Evolutionary conservation across 1,140 invertebrate genomes (phyloP), one percentile per base, ranked within the genome.

Genomic region (Brachionus calyciflorus): DNA sequence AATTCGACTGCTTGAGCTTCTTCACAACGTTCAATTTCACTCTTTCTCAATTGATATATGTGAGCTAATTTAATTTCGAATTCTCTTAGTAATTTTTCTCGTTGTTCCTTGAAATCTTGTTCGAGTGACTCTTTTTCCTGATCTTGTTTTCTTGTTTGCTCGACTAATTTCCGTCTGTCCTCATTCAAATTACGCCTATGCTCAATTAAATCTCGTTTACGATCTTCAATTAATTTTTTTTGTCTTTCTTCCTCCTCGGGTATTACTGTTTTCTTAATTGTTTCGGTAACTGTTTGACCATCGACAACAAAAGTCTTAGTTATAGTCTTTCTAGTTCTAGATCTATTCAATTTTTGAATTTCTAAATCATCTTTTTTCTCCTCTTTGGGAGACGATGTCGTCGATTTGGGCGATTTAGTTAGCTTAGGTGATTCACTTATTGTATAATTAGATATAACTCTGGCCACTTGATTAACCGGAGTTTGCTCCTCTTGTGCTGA

Each of bases 81-180:
- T 73, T 73, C 69, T 73, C 69, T 73, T 19, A 73, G 24, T 41
- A 73, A 41, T 40, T 73, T 73, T 55, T 73, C 69, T 49, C 69
- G 17, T 55, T 73, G 69, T 19, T 73, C 69, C 30, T 73, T 73
- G 19, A 73, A 73, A 37, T 73, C 69, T 2, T 73, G 69, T 55
- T 73, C 69, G n/a, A 73, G 26, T 14, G 69, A 28, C 30, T 73
- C 69, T 73, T 73, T 73, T 51, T 73, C 69, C 19, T 49, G 46
- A 14, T 73, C 69, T 73, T 73, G 69, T 40, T 73, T 73, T 14
- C 69, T 6, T 9, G 69, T 73, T 55, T 73, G 69, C 19, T 73
- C 69, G 2, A 73, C 28, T 37, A 73, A 41, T 41, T 73, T 73
- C 6, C 69, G 24, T 73, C 69, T 73, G 24, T 73, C 69, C 24